These are phyloP conservation scores for Cyclophora albipunctata DNA, from an alignment of 2,888 invertebrate genomes.

Conservation along the genomic window DNA sequence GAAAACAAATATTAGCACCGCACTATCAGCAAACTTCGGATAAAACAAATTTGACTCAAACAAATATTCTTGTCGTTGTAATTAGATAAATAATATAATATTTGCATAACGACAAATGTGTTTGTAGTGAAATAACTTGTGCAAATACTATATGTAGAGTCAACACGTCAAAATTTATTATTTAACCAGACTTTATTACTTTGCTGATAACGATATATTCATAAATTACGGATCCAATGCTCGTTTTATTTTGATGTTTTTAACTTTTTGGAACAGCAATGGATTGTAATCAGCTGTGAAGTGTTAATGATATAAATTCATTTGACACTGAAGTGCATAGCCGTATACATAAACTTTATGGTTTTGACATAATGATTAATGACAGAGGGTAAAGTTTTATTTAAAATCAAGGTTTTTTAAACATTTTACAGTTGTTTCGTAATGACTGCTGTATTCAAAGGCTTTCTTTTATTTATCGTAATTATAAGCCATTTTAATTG, in stretches of 20 bases:
- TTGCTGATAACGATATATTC: slow-evolving; percentile 8
- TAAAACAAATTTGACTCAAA: slow-evolving; percentile 34
- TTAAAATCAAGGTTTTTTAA: slow-evolving; percentile 45
- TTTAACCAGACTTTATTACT: slow-evolving; percentile 34
- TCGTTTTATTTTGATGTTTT: slow-evolving; percentile 6
- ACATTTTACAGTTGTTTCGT: slow-evolving; percentile 13
- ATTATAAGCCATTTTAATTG: slow-evolving; percentile 5
- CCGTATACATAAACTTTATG: not conserved
- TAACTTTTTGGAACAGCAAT: no score
- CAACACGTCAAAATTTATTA: slow-evolving; percentile 59
- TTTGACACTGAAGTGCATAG: no score
- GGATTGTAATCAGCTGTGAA: no score
- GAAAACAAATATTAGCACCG: slow-evolving; percentile 30
- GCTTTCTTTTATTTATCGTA: slow-evolving; percentile 14
- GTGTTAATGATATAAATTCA: no score
- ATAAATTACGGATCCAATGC: slow-evolving; percentile 23
- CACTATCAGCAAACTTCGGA: slow-evolving; percentile 35
- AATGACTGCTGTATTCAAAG: slow-evolving; percentile 17
- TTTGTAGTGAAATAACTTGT: slow-evolving; percentile 54
- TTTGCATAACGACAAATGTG: slow-evolving; percentile 57
- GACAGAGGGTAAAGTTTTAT: slow-evolving; percentile 25
- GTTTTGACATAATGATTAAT: slow-evolving; percentile 50
- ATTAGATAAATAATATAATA: slow-evolving; percentile 63
- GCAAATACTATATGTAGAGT: slow-evolving; percentile 53
- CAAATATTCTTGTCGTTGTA: slow-evolving; percentile 51